Evolutionary conservation across 2,888 invertebrate genomes (phyloP), one percentile per base, ranked within the genome.

Genomic region (Cantharis nigra): DNA sequence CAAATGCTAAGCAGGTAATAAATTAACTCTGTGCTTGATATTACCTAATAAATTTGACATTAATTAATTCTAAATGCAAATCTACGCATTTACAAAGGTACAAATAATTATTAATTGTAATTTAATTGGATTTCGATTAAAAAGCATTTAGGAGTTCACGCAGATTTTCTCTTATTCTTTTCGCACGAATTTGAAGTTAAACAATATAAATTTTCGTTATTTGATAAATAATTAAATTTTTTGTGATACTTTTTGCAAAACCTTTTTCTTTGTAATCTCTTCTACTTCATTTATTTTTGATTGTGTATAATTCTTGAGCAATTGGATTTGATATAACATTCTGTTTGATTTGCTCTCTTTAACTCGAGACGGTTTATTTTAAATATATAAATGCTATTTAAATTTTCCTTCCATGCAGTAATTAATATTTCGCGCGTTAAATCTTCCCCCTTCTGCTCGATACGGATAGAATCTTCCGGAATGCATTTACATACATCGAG

Each of bases 1-100:
- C 65, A 67, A 67, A 67, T 67, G 65, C 65, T 67, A 67, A 67
- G 65, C 65, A 67, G 65, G 65, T 67, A 67, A 67, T 67, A 67
- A 67, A 67, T 67, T 67, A 67, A 67, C 20, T 67, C 13, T n/a
- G 65, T 67, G 65, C 65, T 67, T 67, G 65, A 67, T 67, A 67
- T 67, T 67, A 67, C 23, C 65, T 26, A 67, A 67, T 67, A 67
- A 67, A 67, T 26, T 67, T 67, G 65, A 23, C 65, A 23, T 67
- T 67, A 67, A 67, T 67, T 67, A 67, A 67, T 67, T 67, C 23
- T 67, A 67, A 67, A 67, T 67, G 65, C 65, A 67, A 67, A 67
- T 67, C 20, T 14, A 67, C 26, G 65, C 65, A 26, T 23, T 67
- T 67, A 67, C 18, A 67, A 67, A 23, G 65, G 49, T 49, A 49